Conservation (phyloP, 2,888 invertebrate genomes). For the Apoda limacodes region DNA sequence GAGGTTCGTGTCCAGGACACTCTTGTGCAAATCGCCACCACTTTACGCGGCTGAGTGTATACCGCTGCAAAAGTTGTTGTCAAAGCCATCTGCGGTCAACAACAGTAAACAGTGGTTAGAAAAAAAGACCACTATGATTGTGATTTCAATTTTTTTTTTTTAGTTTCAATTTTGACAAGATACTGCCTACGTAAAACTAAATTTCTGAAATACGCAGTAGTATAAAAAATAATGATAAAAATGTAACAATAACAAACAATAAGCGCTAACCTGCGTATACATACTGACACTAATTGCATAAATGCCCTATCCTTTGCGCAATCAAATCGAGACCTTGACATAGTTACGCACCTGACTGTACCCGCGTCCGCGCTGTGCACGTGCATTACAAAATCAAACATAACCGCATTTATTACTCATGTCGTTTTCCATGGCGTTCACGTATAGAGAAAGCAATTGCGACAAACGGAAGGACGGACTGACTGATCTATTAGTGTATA, state of each 20-base stretch:
- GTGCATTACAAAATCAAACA: constrained; percentile 20
- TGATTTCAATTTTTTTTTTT: too few species aligned
- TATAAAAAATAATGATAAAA: too few species aligned
- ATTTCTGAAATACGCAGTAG: too few species aligned
- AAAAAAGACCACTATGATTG: too few species aligned
- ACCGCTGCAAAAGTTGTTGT: too few species aligned
- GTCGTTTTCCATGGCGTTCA: constrained; percentile 45
- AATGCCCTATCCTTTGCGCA: constrained; percentile 28
- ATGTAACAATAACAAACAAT: constrained; percentile 1
- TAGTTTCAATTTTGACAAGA: too few species aligned
- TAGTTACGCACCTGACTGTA: constrained; percentile 33
- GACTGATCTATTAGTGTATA: constrained; percentile 29
- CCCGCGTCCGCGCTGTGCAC: constrained; percentile 27
- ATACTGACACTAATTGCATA: constrained; percentile 16
- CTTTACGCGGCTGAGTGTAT: too few species aligned
- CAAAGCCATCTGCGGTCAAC: too few species aligned
- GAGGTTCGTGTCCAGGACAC: too few species aligned
- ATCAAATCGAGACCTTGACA: constrained; percentile 45
- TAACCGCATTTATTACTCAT: constrained; percentile 10
- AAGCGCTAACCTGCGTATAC: not conserved
- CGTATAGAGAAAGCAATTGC: constrained; percentile 51
- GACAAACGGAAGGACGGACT: constrained; percentile 43
- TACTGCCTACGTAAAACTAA: too few species aligned
- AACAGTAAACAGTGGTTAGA: too few species aligned
- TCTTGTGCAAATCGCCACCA: too few species aligned